Conservation (phyloP, 1,140 invertebrate genomes). For the Schlechtendalia chinensis region DNA sequence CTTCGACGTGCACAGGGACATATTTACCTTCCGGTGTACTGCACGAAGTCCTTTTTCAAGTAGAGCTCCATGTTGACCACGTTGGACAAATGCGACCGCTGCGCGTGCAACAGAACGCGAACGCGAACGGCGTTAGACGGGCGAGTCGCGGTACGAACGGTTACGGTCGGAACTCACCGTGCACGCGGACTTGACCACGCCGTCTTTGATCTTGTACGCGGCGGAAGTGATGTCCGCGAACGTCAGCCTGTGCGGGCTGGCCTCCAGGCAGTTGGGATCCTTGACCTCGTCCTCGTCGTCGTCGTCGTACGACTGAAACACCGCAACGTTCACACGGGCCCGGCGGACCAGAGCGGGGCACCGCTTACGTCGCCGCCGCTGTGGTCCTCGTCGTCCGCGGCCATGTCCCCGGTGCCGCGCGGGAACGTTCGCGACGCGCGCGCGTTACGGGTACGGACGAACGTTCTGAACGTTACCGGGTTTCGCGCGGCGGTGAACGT, state of each 20-base stretch:
- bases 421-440: no score
- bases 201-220: slow-evolving; percentile 81
- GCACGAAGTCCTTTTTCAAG: slow-evolving; percentile 90
- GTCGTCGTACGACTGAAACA: neutral
- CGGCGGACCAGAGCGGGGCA: no score
- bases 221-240: slow-evolving; percentile 89
- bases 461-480: no score
- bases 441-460: no score
- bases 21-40: slow-evolving; percentile 86
- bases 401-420: no score
- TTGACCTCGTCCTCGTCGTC: slow-evolving; percentile 9
- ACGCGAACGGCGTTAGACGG: slow-evolving; percentile 53
- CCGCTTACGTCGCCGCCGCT: no score
- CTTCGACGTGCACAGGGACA: no score
- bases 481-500: no score
- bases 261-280: slow-evolving; percentile 77
- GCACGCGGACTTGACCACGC: slow-evolving; percentile 80
- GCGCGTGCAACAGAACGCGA: slow-evolving; percentile 46
- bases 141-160: neutral
- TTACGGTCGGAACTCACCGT: slow-evolving; percentile 63
- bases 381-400: no score
- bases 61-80: slow-evolving; percentile 80
- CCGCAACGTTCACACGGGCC: no score
- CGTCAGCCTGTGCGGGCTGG: slow-evolving; percentile 69
- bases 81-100: slow-evolving; percentile 77